phyloP scores from a whole-genome alignment of 2,888 invertebrate species.

The Drosophila multiciliata region DNA sequence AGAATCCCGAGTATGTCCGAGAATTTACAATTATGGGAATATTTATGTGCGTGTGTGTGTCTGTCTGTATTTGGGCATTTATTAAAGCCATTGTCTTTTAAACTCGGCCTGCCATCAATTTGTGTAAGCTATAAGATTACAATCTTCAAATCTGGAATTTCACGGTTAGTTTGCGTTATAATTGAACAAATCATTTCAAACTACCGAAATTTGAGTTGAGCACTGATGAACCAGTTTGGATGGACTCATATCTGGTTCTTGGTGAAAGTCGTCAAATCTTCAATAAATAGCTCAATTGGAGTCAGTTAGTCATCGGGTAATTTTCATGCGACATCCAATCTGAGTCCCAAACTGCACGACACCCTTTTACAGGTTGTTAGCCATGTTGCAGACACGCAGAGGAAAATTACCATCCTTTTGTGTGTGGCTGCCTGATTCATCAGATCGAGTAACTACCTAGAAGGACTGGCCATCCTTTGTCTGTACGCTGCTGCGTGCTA shows the following conservation, averaged over 20 bases:
- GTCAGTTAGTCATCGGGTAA: conserved; percentile 20
- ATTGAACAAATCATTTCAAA: conserved; percentile 22
- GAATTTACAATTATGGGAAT: conserved; percentile 48
- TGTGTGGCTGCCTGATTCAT: conserved; percentile 57
- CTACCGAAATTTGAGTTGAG: conserved; percentile 31
- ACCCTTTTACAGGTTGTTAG: conserved; percentile 35
- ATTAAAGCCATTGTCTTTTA: conserved; percentile 30
- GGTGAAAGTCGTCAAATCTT: conserved; percentile 10
- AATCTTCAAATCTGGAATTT: conserved; percentile 24
- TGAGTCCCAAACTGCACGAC: conserved; percentile 22
- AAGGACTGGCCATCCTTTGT: conserved; percentile 27
- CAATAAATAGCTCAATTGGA: conserved; percentile 1
- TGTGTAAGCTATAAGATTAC: conserved; percentile 35
- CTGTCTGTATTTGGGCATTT: conserved; percentile 13
- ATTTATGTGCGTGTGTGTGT: conserved; percentile 11
- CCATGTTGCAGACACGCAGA: conserved; percentile 3
- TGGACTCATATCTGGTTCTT: neutral
- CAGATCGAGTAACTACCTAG: conserved; percentile 21
- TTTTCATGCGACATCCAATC: conserved; percentile 41
- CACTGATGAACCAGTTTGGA: conserved; percentile 26
- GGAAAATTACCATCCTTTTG: conserved; percentile 52
- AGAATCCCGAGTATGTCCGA: conserved; percentile 28
- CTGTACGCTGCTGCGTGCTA: conserved; percentile 54
- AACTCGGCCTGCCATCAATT: conserved; percentile 24
- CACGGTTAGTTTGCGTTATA: conserved; percentile 29